Evolutionary conservation across 2,888 invertebrate species (phyloP), one percentile per base, ranked within the genome.

Genomic region (Acholoe squamosa): DNA sequence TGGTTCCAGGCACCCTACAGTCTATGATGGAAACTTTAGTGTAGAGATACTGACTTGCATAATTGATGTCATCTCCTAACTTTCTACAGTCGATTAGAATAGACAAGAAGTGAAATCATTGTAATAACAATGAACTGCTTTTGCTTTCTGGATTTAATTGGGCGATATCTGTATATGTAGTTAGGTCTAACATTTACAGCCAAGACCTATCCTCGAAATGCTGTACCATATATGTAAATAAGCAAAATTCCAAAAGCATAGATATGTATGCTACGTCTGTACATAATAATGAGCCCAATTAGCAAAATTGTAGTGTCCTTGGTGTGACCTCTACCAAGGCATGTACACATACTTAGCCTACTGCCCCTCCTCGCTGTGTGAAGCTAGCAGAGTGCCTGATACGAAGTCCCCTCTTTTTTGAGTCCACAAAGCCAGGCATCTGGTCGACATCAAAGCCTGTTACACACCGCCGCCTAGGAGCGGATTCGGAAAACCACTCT

Each of bases 321-420:
- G 3, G 19, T 61, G 5, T 61, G 5, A 19, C 61, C 61, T 61
- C 3, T 61, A 19, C 22, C 61, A 7, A 0, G 61, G n/a, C 61
- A n/a, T 61, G 61, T 61, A n/a, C 61, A 12, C 19, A 61, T n/a
- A 19, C 61, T 12, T n/a, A 19, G 61, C 5, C 61, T 61, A 7
- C 22, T 61, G 5, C 61, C 61, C 22, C 22, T 61, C 61, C 61
- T 14, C 61, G 5, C 61, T 14, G 22, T 61, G 22, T n/a, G 25
- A 34, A 80, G 10, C 43, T 34, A 80, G 80, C 80, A 14, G 80
- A 80, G 80, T 80, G 80, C 80, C 80, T 80, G 80, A 80, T 80
- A 43, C 80, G 0, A 80, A 80, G 19, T 43, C 43, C 80, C 5
- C 80, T 43, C 10, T 33, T 33, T 80, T 33, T 33, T 80, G 76